Percentiles rank a stretch among this genome's conserved stretches.
Conservation (phyloP, 2,888 invertebrate genomes). For the Halictus ligatus region DNA sequence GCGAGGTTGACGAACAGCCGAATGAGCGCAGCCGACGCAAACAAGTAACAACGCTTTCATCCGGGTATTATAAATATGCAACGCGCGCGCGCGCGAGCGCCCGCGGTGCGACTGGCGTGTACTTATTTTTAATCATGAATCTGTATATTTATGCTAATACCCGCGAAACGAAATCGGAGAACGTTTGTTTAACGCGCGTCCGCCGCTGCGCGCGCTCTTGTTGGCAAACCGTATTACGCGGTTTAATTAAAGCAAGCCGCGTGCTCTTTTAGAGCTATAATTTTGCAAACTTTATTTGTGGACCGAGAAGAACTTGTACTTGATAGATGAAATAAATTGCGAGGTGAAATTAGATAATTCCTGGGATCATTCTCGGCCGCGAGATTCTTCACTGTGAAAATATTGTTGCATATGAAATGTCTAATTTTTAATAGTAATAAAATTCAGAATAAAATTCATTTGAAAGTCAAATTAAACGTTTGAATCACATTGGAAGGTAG, state of each 20-base stretch:
- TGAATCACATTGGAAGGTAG: no score
- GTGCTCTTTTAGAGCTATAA: neutral
- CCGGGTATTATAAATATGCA: neutral
- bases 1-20: constrained; percentile 6
- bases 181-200: neutral
- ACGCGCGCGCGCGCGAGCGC: no score
- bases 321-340: neutral
- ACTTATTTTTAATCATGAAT: constrained; percentile 2
- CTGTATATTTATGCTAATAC: constrained; percentile 6
- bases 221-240: neutral
- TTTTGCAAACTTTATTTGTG: neutral
- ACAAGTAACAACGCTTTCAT: constrained; percentile 16
- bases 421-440: no score
- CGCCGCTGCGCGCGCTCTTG: neutral
- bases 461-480: no score
- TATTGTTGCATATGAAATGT: neutral
- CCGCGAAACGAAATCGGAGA: neutral
- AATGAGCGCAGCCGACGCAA: neutral
- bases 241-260: neutral
- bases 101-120: neutral
- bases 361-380: neutral
- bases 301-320: neutral
- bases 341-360: neutral
- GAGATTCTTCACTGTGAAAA: neutral
- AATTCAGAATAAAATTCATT: no score